These are phyloP conservation scores for Diarsia rubi DNA, from an alignment of 2,888 invertebrate genomes.

Conservation along the genomic window DNA sequence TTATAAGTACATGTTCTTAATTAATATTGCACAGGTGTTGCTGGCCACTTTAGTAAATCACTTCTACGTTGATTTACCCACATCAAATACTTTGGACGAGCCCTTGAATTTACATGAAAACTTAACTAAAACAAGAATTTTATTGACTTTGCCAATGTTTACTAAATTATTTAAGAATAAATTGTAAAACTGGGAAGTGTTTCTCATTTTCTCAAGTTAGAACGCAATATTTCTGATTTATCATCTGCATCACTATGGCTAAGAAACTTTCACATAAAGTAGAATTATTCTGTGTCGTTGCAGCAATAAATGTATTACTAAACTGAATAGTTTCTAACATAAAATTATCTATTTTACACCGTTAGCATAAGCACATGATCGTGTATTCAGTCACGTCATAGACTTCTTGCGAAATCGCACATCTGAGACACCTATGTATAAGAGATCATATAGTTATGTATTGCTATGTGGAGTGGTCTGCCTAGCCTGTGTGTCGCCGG, in stretches of 20 bases:
- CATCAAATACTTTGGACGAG: constrained; percentile 41
- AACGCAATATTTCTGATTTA: constrained; percentile 35
- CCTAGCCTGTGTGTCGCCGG: constrained; percentile 84
- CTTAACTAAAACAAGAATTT: constrained; percentile 13
- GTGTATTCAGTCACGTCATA: constrained; percentile 54
- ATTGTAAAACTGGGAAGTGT: constrained; percentile 14
- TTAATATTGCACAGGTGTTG: constrained; percentile 60
- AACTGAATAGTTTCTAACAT: constrained; percentile 40
- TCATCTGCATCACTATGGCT: constrained; percentile 31
- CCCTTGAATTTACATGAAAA: constrained; percentile 49
- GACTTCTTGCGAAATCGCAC: constrained; percentile 54
- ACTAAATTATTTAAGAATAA: constrained; percentile 21
- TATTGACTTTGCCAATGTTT: constrained; percentile 16
- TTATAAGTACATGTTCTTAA: constrained; percentile 43
- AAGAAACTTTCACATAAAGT: constrained; percentile 43
- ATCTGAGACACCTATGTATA: constrained; percentile 50
- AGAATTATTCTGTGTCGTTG: constrained; percentile 45
- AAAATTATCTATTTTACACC: constrained; percentile 49
- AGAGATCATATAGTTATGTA: constrained; percentile 48
- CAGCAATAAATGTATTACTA: constrained; percentile 43
- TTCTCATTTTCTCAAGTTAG: neutral
- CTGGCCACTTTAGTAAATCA: constrained; percentile 23
- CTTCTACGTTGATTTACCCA: constrained; percentile 50
- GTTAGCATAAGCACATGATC: constrained; percentile 46
- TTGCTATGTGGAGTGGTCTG: constrained; percentile 64